phyloP scores from a whole-genome alignment of 2,113 vertebrate genomes.

The Lepisosteus oculatus region DNA sequence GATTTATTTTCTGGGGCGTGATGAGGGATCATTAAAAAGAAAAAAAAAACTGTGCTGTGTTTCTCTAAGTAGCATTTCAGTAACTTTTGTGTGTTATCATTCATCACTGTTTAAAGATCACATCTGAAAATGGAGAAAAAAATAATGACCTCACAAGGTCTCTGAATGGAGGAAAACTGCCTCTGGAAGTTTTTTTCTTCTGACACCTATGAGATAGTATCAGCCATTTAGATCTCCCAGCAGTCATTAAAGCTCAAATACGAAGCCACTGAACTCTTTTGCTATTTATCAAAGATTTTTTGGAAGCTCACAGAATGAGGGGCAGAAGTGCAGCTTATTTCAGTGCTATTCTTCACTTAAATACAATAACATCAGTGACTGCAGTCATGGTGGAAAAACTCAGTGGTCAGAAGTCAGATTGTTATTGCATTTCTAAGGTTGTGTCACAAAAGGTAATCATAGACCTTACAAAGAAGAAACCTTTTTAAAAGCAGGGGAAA shows the following conservation, averaged over 20 bases:
- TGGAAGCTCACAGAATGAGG: background rate
- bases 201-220: slow-evolving; percentile 49
- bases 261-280: slow-evolving; percentile 34
- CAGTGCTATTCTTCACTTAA: background rate
- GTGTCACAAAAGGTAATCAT: slow-evolving; percentile 18
- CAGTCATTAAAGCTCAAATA: slow-evolving; percentile 35
- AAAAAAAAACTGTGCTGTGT: no score
- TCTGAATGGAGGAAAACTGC: no score
- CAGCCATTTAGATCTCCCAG: slow-evolving; percentile 53
- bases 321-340: background rate
- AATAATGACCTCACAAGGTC: background rate
- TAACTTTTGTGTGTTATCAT: no score
- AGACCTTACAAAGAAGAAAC: slow-evolving; percentile 10
- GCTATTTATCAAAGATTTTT: background rate
- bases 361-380: slow-evolving; percentile 3
- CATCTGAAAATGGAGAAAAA: background rate
- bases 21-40: no score
- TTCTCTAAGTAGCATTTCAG: no score
- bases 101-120: background rate
- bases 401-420: background rate
- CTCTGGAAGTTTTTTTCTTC: slow-evolving; percentile 21
- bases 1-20: no score
- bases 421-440: slow-evolving; percentile 17
- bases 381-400: background rate
- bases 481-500: slow-evolving; percentile 19